These are phyloP conservation scores for Byasa hedistus DNA, from an alignment of 2,888 invertebrate genomes.

Conservation along the genomic window DNA sequence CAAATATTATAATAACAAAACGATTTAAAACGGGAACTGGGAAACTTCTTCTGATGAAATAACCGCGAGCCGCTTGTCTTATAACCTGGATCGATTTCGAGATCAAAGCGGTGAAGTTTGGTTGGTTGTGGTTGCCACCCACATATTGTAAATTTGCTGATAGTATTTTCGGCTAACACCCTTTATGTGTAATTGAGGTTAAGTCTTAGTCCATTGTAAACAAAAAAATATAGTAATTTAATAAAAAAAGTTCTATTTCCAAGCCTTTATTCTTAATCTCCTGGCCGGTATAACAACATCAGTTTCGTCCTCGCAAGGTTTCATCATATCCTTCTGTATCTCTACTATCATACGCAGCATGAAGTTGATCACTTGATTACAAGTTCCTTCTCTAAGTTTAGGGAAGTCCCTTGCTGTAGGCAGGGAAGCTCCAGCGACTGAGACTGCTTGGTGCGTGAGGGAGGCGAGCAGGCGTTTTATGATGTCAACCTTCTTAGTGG, in stretches of 20 bases:
- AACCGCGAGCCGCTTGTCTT: no score
- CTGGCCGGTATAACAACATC: slow-evolving; percentile 63
- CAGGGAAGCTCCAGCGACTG: slow-evolving; percentile 55
- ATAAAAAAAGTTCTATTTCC: slow-evolving; percentile 52
- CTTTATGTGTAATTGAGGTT: no score
- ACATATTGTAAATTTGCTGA: no score
- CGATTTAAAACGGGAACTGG: no score
- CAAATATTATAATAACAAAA: no score
- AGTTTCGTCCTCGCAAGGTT: slow-evolving; percentile 60
- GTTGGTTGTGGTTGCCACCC: no score
- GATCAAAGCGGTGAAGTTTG: no score
- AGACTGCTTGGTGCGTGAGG: slow-evolving; percentile 83
- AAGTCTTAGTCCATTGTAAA: no score
- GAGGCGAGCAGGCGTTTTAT: slow-evolving; percentile 83
- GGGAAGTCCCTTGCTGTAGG: slow-evolving; percentile 68
- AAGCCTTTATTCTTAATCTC: slow-evolving; percentile 65
- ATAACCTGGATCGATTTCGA: no score
- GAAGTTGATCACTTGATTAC: slow-evolving; percentile 74
- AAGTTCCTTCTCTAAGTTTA: slow-evolving; percentile 79
- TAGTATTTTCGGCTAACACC: no score
- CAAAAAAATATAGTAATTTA: not conserved
- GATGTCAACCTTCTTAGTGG: slow-evolving; percentile 80
- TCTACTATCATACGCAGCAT: slow-evolving; percentile 73
- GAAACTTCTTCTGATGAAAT: no score
- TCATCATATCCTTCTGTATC: slow-evolving; percentile 70